Evolutionary conservation across 2,888 invertebrate species (phyloP), one percentile per base, ranked within the genome.

Genomic region (Cryptocheilus praepositus): DNA sequence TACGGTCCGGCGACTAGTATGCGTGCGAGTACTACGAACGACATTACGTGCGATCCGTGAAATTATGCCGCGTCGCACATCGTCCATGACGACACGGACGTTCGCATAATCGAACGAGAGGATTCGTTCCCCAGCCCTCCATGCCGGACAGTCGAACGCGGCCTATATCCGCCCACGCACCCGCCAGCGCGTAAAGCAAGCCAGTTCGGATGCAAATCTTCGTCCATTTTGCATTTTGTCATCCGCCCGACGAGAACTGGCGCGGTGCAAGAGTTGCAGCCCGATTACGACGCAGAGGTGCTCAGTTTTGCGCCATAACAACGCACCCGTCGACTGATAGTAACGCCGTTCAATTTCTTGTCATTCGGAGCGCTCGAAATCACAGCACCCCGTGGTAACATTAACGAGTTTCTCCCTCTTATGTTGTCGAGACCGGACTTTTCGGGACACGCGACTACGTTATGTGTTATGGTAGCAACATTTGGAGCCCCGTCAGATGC

Each of bases 181-280:
- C 58, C 71, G 65, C 56, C 51, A 54, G 67, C 68, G 76, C 73
- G 70, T 75, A 77, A 82, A 79, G 77, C 80, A 73, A 74, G 74
- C 74, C 80, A 76, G 84, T 84, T 83, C 76, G 81, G 73, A 84
- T 84, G 84, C 83, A 82, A 85, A 86, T 86, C 82, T 82, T 49
- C 83, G 65, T 67, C 55, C 74, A 80, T 76, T 85, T 85, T 84
- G 82, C 84, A 85, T 84, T 83, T 83, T 79, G 81, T 83, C 81
- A 79, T 77, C 70, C 75, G 78, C 64, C 18, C 58, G 69, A 18
- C 59, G 67, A 45, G 61, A 63, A 65, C 66, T 71, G 65, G n/a
- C 67, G 46, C 56, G 69, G 61, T 65, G 68, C 74, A 67, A 70
- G 77, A 66, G 80, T 76, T 70, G 69, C 72, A 70, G 51, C 67